Evolutionary conservation across 30 jellyfish, hydroid and myxozoan genomes (phyloP).

Genomic region (Aurelia sp.): DNA sequence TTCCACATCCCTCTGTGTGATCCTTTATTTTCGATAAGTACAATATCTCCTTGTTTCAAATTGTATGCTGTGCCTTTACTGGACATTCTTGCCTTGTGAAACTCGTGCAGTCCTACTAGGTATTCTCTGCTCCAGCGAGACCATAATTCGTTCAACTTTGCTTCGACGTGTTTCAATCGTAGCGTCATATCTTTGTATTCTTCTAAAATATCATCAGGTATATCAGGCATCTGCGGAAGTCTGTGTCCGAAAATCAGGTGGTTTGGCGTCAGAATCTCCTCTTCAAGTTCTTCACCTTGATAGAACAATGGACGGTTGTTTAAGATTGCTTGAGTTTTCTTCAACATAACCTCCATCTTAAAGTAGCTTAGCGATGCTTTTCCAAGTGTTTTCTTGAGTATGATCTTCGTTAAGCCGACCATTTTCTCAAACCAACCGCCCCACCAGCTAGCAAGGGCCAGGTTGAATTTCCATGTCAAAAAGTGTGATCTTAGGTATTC

Average conservation of each 20-base stretch:
- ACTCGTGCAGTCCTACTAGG: conserved; percentile 27
- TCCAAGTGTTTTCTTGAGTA: too few species aligned
- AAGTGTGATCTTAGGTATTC: not conserved
- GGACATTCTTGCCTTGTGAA: not conserved
- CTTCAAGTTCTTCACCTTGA: conserved; percentile 38
- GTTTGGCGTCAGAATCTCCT: conserved; percentile 32
- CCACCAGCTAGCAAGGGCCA: conserved; percentile 36
- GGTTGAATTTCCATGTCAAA: conserved; percentile 28
- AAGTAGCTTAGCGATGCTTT: not conserved
- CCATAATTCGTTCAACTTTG: conserved; percentile 26
- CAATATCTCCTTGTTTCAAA: conserved; percentile 51
- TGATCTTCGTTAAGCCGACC: conserved; percentile 48
- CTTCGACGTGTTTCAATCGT: conserved; percentile 25
- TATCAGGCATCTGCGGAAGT: conserved; percentile 41
- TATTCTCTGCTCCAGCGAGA: conserved; percentile 26
- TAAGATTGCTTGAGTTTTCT: conserved; percentile 31
- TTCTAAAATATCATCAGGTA: conserved; percentile 1
- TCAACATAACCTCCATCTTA: conserved; percentile 7
- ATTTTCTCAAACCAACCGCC: conserved; percentile 54
- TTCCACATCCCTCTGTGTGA: conserved; percentile 69
- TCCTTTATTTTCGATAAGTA: conserved; percentile 28
- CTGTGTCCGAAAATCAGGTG: conserved; percentile 40
- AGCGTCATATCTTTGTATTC: not conserved
- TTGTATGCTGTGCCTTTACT: conserved; percentile 12
- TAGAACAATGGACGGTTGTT: conserved; percentile 48